These are phyloP conservation scores for Pollenia angustigena DNA, from an alignment of 2,888 invertebrate genomes.

Conservation along the genomic window DNA sequence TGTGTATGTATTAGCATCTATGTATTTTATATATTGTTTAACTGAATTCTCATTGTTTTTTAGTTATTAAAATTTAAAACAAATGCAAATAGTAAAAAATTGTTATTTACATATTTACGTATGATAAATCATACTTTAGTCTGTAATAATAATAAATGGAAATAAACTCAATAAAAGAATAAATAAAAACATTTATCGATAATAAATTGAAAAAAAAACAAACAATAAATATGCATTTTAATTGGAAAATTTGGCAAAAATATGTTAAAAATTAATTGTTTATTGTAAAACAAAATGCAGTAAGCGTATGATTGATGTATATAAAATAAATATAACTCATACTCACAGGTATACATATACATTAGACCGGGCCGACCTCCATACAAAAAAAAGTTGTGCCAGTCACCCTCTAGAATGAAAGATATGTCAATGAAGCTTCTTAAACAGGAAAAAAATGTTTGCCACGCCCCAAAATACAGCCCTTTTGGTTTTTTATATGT, in stretches of 20 bases:
- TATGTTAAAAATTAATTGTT: too few species aligned
- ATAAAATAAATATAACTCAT: too few species aligned
- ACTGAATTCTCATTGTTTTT: not conserved
- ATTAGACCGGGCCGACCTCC: too few species aligned
- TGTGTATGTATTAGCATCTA: constrained; percentile 6
- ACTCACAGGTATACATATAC: too few species aligned
- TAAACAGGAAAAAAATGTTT: too few species aligned
- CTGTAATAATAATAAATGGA: constrained; percentile 52
- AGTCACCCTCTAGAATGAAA: too few species aligned
- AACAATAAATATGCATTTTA: constrained; percentile 5
- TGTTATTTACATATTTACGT: constrained; percentile 51
- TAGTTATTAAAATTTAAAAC: constrained; percentile 14
- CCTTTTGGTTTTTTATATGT: too few species aligned
- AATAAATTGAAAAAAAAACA: constrained; percentile 43
- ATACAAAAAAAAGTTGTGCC: too few species aligned
- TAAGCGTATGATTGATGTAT: not conserved
- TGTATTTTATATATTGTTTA: not conserved
- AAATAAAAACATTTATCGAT: constrained; percentile 50
- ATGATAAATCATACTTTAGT: constrained; percentile 56
- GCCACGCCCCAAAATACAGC: too few species aligned
- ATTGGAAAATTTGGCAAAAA: not conserved
- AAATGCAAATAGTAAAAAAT: constrained; percentile 1
- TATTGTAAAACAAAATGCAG: not conserved
- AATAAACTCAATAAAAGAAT: constrained; percentile 33
- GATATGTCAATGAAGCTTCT: too few species aligned